Evolutionary conservation across 2,113 vertebrate species (phyloP).

Genomic region (Mohoua ochrocephala): DNA sequence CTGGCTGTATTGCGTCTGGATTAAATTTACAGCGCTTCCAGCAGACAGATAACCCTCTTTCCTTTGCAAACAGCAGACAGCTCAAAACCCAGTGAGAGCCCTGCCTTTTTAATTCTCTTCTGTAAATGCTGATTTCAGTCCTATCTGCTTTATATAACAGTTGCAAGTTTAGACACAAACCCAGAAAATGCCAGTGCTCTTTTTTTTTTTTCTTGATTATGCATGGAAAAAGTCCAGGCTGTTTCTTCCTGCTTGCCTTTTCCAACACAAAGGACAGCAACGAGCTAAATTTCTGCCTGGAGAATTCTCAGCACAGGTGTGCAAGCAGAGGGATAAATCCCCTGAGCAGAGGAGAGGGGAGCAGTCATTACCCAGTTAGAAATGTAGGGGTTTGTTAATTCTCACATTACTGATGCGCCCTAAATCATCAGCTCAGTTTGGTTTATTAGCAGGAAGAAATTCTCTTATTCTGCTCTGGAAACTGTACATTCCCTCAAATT

Average conservation of each 20-base stretch:
- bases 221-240: neutral
- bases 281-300: neutral
- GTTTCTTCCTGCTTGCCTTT: neutral
- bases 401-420: neutral
- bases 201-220: neutral
- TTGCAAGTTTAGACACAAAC: neutral
- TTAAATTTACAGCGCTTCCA: neutral
- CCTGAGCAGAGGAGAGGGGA: neutral
- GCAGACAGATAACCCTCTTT: neutral
- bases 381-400: neutral
- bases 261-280: neutral
- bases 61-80: neutral
- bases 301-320: neutral
- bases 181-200: neutral
- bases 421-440: neutral
- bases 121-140: neutral
- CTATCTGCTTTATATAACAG: neutral
- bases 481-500: neutral
- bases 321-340: neutral
- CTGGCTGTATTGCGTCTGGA: neutral
- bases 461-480: neutral
- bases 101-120: neutral
- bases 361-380: neutral
- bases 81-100: neutral
- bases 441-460: neutral